Evolutionary conservation across 2,113 vertebrate genomes (phyloP), one percentile per base, ranked within the genome.

Genomic region (Neofelis nebulosa): DNA sequence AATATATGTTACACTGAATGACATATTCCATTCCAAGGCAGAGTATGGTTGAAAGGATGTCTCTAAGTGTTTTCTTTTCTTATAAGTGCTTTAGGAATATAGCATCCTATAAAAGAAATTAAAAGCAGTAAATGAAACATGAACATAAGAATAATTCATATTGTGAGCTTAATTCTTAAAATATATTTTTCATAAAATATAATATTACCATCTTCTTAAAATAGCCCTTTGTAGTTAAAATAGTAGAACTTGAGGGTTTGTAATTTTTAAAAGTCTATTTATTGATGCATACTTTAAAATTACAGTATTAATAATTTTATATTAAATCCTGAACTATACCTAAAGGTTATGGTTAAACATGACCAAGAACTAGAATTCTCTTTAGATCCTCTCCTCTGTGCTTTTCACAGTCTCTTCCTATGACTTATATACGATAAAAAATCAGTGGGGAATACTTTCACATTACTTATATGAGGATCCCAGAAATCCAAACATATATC

Each of bases 151-250:
- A 95, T n/a, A 89, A 76, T 94, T 84, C 31, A 57, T 95, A 73
- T 21, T 89, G 15, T 9, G 68, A 69, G 38, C 19, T 69, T 97
- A 57, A 88, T 80, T 93, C 29, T 93, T 97, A 76, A 84, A 91
- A 90, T 90, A 84, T 82, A 41, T 89, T 89, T 23, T n/a, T 86
- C 80, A 90, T 92, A 86, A 97, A 96, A 86, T 85, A n/a, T n/a
- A 48, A 61, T 55, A 73, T 74, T 68, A 80, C 57, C 23, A 63
- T 89, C 16, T 31, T 71, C 89, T 96, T 92, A 87, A 96, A 90
- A 94, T 89, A 57, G 7, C 91, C 33, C 15, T 83, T 90, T 78
- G 93, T 13, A 57, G 9, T 83, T 91, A 91, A 38, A 95, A 87
- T 80, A 89, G 7, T 86, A 80, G 55, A 0, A 94, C 14, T 61